Base-by-base conservation (phyloP, 1,140 invertebrate genomes). In the Orius insidiosus region DNA sequence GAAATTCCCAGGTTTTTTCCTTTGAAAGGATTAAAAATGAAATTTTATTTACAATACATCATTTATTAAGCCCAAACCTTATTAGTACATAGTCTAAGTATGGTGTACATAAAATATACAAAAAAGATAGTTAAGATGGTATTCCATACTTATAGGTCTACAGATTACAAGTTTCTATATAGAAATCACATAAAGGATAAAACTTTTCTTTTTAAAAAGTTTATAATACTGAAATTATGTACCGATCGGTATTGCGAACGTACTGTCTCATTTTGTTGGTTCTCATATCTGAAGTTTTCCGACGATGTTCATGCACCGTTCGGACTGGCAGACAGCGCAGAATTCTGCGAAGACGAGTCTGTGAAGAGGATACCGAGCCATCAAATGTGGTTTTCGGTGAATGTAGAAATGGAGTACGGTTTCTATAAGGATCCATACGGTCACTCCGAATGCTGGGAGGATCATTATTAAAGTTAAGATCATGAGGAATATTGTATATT, bases 241-340 rank as follows among this genome's bases (percentile, higher is more conserved):
- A 19, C 40, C 37, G 10, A 30, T 39, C 10, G 39, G 24, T 30
- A 40, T 35, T 46, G 9, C 15, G 33, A 9, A 30, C 16, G 15
- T 44, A 52, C 11, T 46, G 9, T 42, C 35, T 49, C 39, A 52
- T 41, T 42, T 33, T 40, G 13, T n/a, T 19, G 60, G 63, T 53
- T 61, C 59, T 41, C 59, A 63, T 7, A 18, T 64, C 60, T 67
- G 62, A 47, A 67, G 60, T 48, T 68, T 64, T 35, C 63, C 60
- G 4, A 66, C 58, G 7, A 59, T 58, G 46, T 62, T 53, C 63
- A 65, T 64, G 34, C 62, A 63, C 3, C 54, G 61, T 38, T 70
- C 66, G 10, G 59, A 62, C 46, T 68, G 66, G 46, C 72, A 75
- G 9, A 64, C 51, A 10, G 65, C 68, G 51, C 72, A 75, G 54